Evolutionary conservation across 2,797 vertebrate genomes (phyloP), one percentile per base, ranked within the genome.

Genomic region (Tauraco hartlaubi): DNA sequence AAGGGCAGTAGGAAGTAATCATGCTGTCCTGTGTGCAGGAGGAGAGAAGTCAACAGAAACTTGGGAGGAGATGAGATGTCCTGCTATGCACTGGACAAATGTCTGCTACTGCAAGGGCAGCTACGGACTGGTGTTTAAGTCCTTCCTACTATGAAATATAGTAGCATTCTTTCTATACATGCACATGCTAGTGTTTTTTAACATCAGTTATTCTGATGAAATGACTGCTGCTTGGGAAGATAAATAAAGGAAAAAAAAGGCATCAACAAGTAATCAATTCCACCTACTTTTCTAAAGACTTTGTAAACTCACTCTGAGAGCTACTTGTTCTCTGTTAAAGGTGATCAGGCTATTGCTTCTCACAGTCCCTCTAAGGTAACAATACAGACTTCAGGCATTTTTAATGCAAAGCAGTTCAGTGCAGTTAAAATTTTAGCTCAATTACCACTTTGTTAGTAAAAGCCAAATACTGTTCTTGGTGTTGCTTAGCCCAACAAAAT

Each of bases 241-340:
- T 58, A 84, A 83, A 90, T 58, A 83, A 91, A 82, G 55, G 31
- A 64, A 85, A 95, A 95, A 80, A 66, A 56, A 88, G n/a, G 10
- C 37, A 77, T 87, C 59, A 81, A 63, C 33, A 82, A n/a, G 61
- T 88, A 73, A 94, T 93, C 80, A 84, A 93, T 92, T 95, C 88
- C 73, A 89, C 52, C 29, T 46, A 91, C 61, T 82, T 80, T 55
- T 56, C 67, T 84, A 86, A 90, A 88, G 78, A 55, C 58, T 76
- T 75, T 61, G 73, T 77, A 94, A 94, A 91, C 67, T 89, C 21
- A 0, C 13, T 94, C 8, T 78, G 33, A 85, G 51, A 81, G 63
- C 8, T 75, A n/a, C 76, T 67, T 94, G 33, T 26, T 95, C 46
- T 72, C 5, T 0, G 29, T 81, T 88, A 90, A 90, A 92, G 79